These are phyloP conservation scores for Butorides virescens DNA, from an alignment of 2,113 vertebrate genomes.

Conservation along the genomic window DNA sequence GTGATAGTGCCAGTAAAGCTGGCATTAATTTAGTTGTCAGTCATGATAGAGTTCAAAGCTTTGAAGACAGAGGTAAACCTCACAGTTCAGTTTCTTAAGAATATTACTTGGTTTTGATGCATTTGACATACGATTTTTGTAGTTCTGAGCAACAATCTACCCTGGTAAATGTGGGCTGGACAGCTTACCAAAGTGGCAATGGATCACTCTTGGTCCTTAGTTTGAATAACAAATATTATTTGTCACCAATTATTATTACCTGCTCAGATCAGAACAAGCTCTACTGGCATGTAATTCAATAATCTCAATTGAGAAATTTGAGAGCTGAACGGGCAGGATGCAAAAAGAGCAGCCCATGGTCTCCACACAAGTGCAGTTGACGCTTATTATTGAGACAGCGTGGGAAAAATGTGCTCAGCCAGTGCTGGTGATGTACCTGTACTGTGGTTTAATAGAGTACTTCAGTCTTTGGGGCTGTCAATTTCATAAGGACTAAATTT, in stretches of 20 bases:
- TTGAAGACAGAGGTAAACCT: not conserved
- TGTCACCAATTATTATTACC: not conserved
- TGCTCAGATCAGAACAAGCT: not conserved
- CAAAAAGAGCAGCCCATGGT: not conserved
- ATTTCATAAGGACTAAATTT: slow-evolving; percentile 35
- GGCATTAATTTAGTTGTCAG: not conserved
- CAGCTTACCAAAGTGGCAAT: not conserved
- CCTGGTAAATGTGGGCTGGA: not conserved
- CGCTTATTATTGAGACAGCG: not conserved
- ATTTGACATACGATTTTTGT: not conserved
- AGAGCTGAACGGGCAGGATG: not conserved
- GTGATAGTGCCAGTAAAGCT: not conserved
- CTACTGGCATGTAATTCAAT: not conserved
- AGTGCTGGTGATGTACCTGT: not conserved
- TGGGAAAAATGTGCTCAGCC: not conserved
- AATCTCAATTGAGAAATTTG: not conserved
- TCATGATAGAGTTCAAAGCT: not conserved
- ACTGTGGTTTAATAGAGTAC: not conserved
- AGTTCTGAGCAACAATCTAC: not conserved
- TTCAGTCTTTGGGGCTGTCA: slow-evolving; percentile 29
- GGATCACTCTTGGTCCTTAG: not conserved
- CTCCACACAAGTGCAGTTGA: not conserved
- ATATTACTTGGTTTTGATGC: not conserved
- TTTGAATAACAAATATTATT: not conserved
- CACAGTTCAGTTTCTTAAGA: not conserved